These are phyloP conservation scores for Drosophila teissieri DNA, from an alignment of 1,140 invertebrate genomes.

Conservation along the genomic window DNA sequence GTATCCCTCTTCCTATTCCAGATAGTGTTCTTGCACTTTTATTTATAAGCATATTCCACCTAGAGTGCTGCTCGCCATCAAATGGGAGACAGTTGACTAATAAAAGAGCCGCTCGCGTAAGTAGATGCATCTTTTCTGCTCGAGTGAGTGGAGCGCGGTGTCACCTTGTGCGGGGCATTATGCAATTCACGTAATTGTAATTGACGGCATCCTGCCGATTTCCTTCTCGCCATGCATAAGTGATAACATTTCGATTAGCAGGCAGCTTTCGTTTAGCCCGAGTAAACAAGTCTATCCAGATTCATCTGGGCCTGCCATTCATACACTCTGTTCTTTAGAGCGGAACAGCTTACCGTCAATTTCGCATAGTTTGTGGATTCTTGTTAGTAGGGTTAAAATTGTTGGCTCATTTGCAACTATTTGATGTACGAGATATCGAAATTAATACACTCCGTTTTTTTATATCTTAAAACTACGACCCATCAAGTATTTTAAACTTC, in stretches of 20 bases:
- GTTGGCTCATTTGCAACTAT: neutral
- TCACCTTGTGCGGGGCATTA: constrained; percentile 50
- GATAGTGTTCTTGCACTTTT: constrained; percentile 21
- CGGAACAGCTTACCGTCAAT: neutral
- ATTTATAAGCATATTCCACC: constrained; percentile 5
- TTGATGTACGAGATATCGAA: too few species aligned
- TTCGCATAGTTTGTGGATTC: constrained; percentile 1
- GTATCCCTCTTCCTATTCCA: constrained; percentile 33
- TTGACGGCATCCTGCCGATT: constrained; percentile 70
- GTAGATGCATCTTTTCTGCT: constrained; percentile 23
- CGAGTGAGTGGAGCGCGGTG: constrained; percentile 35
- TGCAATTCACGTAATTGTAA: constrained; percentile 62
- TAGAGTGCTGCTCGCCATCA: constrained; percentile 57
- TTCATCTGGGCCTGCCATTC: constrained; percentile 6
- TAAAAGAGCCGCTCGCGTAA: constrained; percentile 10
- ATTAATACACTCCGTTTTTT: too few species aligned
- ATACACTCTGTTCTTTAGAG: constrained; percentile 23
- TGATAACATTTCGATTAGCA: constrained; percentile 31
- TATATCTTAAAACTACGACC: too few species aligned
- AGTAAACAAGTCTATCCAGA: constrained; percentile 26
- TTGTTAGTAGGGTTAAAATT: constrained; percentile 8
- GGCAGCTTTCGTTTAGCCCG: constrained; percentile 4
- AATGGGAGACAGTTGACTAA: constrained; percentile 72
- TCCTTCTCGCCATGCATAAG: constrained; percentile 26
- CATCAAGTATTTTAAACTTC: too few species aligned